Evolutionary conservation across 2,888 invertebrate genomes (phyloP).

Genomic region (Trachelus stipa): DNA sequence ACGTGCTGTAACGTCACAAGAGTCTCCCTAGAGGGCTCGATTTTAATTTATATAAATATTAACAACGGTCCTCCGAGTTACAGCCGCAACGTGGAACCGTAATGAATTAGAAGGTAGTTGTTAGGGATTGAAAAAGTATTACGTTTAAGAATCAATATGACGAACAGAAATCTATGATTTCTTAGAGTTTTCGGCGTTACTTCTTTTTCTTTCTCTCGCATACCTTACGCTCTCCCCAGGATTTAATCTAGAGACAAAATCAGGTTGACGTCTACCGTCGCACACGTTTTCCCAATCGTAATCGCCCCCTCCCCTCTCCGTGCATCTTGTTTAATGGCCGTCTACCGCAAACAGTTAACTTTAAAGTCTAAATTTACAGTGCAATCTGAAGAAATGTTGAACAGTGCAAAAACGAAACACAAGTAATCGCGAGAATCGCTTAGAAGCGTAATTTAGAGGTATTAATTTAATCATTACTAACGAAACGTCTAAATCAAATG

Average conservation of each 20-base stretch:
- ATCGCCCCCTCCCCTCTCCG: constrained; percentile 34
- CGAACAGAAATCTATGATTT: not conserved
- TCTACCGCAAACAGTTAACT: not conserved
- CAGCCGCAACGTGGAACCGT: constrained; percentile 13
- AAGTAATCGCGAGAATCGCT: constrained; percentile 16
- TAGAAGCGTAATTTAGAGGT: constrained; percentile 41
- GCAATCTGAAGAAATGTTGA: constrained; percentile 66
- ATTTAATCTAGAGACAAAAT: not conserved
- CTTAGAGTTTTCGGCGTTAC: not conserved
- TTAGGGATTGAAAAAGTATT: not conserved
- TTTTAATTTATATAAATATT: constrained; percentile 33
- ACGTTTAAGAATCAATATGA: not conserved
- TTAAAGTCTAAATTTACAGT: constrained; percentile 47
- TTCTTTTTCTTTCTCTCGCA: not conserved
- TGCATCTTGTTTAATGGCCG: not conserved
- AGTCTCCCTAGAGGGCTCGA: constrained; percentile 25
- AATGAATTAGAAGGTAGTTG: constrained; percentile 2
- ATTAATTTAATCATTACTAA: constrained; percentile 57
- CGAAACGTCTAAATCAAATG: constrained; percentile 41
- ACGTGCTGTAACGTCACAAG: constrained; percentile 30
- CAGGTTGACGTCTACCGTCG: not conserved
- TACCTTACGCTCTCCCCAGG: not conserved
- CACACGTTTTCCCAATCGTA: not conserved
- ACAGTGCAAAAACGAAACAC: not conserved
- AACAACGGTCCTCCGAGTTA: constrained; percentile 13